Base-by-base conservation (phyloP, 2,797 vertebrate species). In the Distichodus sexfasciatus region DNA sequence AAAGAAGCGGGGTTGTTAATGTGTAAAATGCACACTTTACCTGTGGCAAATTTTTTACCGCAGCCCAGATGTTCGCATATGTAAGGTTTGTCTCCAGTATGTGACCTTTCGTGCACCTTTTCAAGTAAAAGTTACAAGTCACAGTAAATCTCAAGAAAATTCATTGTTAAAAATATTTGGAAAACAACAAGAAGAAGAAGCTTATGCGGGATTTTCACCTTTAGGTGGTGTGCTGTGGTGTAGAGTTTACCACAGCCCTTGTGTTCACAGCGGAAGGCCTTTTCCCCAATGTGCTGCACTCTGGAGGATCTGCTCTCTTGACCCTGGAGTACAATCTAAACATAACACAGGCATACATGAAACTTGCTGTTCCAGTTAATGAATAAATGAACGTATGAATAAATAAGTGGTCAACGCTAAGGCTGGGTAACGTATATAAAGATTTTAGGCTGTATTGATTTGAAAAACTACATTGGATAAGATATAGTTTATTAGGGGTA, bases 31-130 rank as follows among this genome's bases (percentile, higher is more conserved):
- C 36, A 43, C 36, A 41, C 33, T 21, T 4, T 90, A 99, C 97
- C 97, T 94, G 97, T 99, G 76, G 97, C 97, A 90, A 99, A 99
- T 75, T 95, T 98, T 88, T 98, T 99, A 53, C 94, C 95, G 81
- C 97, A 99, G 74, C 94, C 93, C 5, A 88, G 85, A 82, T 95
- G 96, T 12, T 97, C 96, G 80, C 97, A 99, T 68, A 94, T 79
- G 76, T 99, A 99, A 0, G 97, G 97, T 80, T 98, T 94, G 84
- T 99, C 96, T 79, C 97, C 97, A 0, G 97, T 99, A 85, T 99
- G 97, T 6, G 96, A 98, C 66, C 97, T 90, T 79, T 98, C 97
- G 12, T 99, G 97, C n/a, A 99, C 97, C 97, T 99, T 60, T 58
- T 29, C 0, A 43, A 46, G 14, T 6, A 23, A 51, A 40, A 80